phyloP scores from a whole-genome alignment of 2,888 invertebrate genomes.

The Drosophila eohydei region DNA sequence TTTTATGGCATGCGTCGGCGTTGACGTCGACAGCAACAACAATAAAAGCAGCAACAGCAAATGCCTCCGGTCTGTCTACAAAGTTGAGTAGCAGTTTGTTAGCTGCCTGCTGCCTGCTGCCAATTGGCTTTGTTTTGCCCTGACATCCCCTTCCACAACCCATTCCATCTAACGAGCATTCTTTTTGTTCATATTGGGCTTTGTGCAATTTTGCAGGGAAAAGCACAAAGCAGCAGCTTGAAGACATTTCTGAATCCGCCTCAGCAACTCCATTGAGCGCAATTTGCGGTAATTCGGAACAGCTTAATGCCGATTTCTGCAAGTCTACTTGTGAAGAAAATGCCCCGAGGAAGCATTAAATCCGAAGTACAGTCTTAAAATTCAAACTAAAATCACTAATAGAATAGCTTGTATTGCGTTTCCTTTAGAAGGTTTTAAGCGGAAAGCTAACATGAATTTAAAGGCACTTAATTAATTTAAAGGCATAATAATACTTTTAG shows the following conservation, averaged over 20 bases:
- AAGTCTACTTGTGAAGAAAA: background rate
- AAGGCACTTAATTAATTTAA: no score
- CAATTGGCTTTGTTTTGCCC: conserved; percentile 38
- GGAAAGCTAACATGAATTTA: no score
- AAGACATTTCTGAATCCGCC: conserved; percentile 37
- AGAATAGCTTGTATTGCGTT: background rate
- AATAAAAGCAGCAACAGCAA: conserved; percentile 20
- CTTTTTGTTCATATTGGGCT: conserved; percentile 71
- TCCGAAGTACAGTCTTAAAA: background rate
- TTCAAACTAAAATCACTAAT: background rate
- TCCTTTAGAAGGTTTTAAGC: background rate
- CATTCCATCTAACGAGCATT: conserved; percentile 24
- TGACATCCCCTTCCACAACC: background rate
- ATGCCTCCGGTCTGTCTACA: conserved; percentile 73
- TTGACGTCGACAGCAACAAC: conserved; percentile 23
- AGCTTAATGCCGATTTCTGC: conserved; percentile 29
- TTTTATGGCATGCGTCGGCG: conserved; percentile 66
- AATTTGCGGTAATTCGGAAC: conserved; percentile 36
- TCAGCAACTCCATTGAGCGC: conserved; percentile 17
- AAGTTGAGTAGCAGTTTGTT: conserved; percentile 77
- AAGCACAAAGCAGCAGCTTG: conserved; percentile 46
- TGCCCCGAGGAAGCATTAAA: background rate
- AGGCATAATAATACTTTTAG: no score
- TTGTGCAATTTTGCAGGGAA: conserved; percentile 67
- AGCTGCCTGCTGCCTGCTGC: conserved; percentile 56